Evolutionary conservation across 2,888 invertebrate genomes (phyloP).

Genomic region (Bibio marci): DNA sequence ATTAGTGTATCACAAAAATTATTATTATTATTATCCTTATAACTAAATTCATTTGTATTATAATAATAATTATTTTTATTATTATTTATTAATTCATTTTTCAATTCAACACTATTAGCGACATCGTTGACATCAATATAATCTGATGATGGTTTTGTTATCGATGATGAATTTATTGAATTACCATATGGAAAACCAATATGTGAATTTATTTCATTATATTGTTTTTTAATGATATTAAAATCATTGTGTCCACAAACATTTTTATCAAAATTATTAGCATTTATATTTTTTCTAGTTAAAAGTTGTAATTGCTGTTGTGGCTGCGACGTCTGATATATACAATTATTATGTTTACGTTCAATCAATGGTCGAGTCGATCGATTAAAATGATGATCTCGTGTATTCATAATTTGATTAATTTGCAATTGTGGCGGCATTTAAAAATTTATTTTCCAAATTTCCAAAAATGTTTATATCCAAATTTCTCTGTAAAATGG

Average conservation of each 20-base stretch:
- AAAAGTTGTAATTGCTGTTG: conserved; percentile 19
- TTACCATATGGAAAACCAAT: conserved; percentile 28
- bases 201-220: conserved; percentile 22
- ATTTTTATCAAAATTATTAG: too few relatives aligned
- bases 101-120: background rate
- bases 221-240: conserved; percentile 25
- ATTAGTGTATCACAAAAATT: too few relatives aligned
- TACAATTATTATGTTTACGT: too few relatives aligned
- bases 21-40: background rate
- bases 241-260: conserved; percentile 28
- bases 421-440: too few relatives aligned
- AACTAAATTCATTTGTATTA: background rate
- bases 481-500: too few relatives aligned
- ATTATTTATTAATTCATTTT: conserved; percentile 1
- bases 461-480: too few relatives aligned
- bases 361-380: conserved; percentile 22
- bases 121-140: background rate
- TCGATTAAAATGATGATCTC: conserved; percentile 24
- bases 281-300: conserved; percentile 15
- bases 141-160: too few relatives aligned
- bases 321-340: too few relatives aligned
- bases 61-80: background rate
- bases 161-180: too few relatives aligned
- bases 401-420: too few relatives aligned
- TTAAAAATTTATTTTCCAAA: too few relatives aligned